These are phyloP conservation scores for Axea sp. DNA, from an alignment of 2,888 invertebrate species.

Conservation along the genomic window DNA sequence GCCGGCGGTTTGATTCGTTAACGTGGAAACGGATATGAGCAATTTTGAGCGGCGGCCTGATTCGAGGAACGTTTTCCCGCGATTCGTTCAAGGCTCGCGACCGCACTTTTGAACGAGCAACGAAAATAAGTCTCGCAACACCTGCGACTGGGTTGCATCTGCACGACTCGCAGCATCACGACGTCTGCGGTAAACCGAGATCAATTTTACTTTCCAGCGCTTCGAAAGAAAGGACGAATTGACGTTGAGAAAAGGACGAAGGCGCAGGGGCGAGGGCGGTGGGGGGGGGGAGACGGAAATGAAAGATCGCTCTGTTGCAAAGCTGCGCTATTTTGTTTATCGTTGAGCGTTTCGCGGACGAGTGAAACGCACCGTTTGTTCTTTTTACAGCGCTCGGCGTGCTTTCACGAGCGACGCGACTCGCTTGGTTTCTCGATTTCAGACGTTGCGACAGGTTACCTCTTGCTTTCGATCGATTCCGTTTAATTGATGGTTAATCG, in stretches of 20 bases:
- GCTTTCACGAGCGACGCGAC: conserved; percentile 18
- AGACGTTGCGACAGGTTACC: conserved; percentile 8
- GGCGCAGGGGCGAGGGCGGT: no score
- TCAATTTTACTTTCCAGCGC: conserved; percentile 33
- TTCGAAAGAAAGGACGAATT: background rate
- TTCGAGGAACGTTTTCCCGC: conserved; percentile 9
- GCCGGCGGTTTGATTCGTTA: no score
- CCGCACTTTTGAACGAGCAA: conserved; percentile 8
- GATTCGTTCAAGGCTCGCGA: conserved; percentile 6
- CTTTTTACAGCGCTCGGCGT: conserved; percentile 16
- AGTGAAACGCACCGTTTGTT: conserved; percentile 4
- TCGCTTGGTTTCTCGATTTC: conserved; percentile 4
- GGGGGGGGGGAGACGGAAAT: no score
- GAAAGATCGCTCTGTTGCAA: no score
- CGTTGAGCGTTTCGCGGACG: conserved; percentile 3
- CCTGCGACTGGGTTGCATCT: conserved; percentile 35
- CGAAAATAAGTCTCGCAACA: conserved; percentile 28
- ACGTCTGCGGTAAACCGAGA: conserved; percentile 34
- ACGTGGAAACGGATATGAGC: background rate
- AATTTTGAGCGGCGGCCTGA: conserved; percentile 6
- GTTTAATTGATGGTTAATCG: no score
- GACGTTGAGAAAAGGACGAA: background rate
- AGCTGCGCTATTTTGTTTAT: conserved; percentile 12
- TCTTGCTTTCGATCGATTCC: conserved; percentile 13
- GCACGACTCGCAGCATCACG: conserved; percentile 36